A percentile compares a stretch with the other conserved stretches of the same genome.
phyloP scores from a whole-genome alignment of 2,888 invertebrate species.

The Tenthredo scrophulariae region DNA sequence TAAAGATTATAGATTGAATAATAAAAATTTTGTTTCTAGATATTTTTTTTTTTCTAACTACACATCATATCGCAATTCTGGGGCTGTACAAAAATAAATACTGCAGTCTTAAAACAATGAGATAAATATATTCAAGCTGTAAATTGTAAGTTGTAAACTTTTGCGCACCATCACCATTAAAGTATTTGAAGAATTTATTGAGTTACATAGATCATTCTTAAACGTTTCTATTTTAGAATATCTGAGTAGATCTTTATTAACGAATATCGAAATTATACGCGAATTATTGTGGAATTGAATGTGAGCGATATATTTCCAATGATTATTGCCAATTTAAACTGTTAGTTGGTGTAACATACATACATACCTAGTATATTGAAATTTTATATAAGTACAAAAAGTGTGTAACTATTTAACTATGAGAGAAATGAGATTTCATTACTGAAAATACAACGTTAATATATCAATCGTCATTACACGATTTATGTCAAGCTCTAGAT shows the following conservation, averaged over 20 bases:
- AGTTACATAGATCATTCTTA: slow-evolving; percentile 8
- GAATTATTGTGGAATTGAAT: neutral
- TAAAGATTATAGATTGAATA: neutral
- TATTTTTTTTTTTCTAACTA: slow-evolving; percentile 36
- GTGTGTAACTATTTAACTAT: slow-evolving; percentile 55
- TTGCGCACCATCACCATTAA: slow-evolving; percentile 73
- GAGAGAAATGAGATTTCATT: slow-evolving; percentile 50
- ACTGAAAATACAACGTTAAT: slow-evolving; percentile 15
- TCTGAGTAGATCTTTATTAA: slow-evolving; percentile 15
- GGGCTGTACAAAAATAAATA: slow-evolving; percentile 77
- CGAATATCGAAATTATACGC: slow-evolving; percentile 8
- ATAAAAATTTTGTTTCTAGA: neutral
- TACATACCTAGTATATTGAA: slow-evolving; percentile 53
- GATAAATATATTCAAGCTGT: slow-evolving; percentile 71
- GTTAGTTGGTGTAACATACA: neutral
- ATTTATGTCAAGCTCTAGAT: slow-evolving; percentile 28
- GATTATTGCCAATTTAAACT: slow-evolving; percentile 43
- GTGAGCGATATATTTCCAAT: neutral
- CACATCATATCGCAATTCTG: slow-evolving; percentile 62
- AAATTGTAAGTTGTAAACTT: slow-evolving; percentile 69
- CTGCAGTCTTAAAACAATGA: slow-evolving; percentile 68
- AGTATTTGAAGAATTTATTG: slow-evolving; percentile 60
- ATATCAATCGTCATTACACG: slow-evolving; percentile 16
- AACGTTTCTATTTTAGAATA: neutral
- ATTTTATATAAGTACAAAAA: slow-evolving; percentile 53